Base-by-base conservation (phyloP, 2,888 invertebrate genomes). In the Drosophila tanythrix region DNA sequence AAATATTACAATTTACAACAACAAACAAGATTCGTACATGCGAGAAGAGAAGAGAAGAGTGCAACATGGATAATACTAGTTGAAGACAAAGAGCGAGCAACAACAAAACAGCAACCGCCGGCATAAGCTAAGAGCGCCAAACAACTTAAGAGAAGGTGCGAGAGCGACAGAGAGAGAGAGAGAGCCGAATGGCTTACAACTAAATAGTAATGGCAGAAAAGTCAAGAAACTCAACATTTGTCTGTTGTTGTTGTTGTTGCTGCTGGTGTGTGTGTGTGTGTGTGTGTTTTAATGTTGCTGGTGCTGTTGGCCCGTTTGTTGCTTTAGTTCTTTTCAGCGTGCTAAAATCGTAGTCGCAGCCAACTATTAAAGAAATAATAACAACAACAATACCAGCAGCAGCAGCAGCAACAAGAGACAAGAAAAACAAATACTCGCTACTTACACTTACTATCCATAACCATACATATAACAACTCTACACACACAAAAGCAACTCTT, bases 371-470 rank as follows among this genome's bases (percentile, higher is more conserved):
- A 87, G 74, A 77, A 79, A 78, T 33, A 66, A 69, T 57, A 78
- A 59, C 59, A 81, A 66, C 59, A 69, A 58, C 27, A 38, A 18
- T n/a, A 40, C 3, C 40, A 46, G 1, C 46, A 29, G 18, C 27
- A 50, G 5, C 27, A 38, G 38, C 55, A 55, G 53, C 53, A 53
- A 29, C 57, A 65, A 70, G 67, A 68, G 70, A 74, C 73, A 69
- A 80, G 77, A 83, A 89, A 85, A 87, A 82, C 84, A 89, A 89
- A 85, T 84, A 85, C 84, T 83, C 84, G 74, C 84, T 82, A 87
- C 84, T 89, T 83, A 87, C 88, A 89, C 84, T 84, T 81, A 86
- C 89, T 84, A 89, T 86, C 68, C 75, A 75, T 75, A 76, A 70
- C 56, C 81, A 81, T 70, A 76, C 81, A 81, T 71, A 80, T 70